A percentile compares a stretch with the other conserved stretches of the same genome.
phyloP scores from a whole-genome alignment of 2,797 vertebrate species.

The Nyctibius grandis region DNA sequence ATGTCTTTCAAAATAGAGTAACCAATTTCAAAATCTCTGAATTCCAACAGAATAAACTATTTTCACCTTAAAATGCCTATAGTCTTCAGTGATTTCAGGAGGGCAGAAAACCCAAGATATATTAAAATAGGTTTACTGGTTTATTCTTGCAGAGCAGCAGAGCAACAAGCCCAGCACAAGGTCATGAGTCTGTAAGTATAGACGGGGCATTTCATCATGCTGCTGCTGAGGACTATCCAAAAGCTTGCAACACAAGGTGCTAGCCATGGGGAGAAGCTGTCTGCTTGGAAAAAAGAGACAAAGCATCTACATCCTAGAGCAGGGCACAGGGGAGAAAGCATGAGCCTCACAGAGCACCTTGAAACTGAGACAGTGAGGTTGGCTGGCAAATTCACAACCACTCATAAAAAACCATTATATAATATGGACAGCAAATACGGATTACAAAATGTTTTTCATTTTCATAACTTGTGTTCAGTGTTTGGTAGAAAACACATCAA shows the following conservation, averaged over 20 bases:
- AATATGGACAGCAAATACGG: background rate
- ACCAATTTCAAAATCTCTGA: background rate
- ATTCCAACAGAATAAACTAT: background rate
- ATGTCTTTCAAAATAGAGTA: background rate
- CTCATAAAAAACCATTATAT: background rate
- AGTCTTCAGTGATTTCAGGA: background rate
- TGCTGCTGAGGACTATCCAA: background rate
- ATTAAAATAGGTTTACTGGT: background rate
- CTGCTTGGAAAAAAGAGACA: background rate
- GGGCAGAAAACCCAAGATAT: background rate
- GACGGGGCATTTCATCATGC: background rate
- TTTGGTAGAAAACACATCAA: background rate
- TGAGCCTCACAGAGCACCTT: background rate
- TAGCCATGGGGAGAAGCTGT: background rate
- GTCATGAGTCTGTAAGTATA: background rate
- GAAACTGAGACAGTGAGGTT: background rate
- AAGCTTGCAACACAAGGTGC: background rate
- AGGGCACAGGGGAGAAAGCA: background rate
- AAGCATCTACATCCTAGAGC: background rate
- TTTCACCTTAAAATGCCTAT: background rate
- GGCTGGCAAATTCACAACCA: background rate
- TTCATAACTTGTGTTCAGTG: background rate
- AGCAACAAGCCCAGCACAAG: background rate
- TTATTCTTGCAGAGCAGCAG: background rate
- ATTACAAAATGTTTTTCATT: background rate